phyloP scores from a whole-genome alignment of 2,888 invertebrate species.

The Branchellion lobata region DNA sequence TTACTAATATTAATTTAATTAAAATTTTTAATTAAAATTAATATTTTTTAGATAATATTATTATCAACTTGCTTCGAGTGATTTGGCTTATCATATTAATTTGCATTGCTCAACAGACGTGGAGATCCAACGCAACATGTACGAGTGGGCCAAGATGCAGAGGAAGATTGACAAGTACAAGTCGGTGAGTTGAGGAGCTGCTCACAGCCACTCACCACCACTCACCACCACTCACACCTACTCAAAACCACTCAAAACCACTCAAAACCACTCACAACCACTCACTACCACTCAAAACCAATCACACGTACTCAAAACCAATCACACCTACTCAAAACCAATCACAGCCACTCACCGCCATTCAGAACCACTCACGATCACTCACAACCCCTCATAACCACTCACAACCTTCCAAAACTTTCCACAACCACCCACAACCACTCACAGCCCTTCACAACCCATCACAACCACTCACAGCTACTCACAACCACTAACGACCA shows the following conservation, averaged over 20 bases:
- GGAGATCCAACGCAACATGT: slow-evolving; percentile 70
- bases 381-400: neutral
- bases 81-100: too few species aligned
- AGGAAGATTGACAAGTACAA: slow-evolving; percentile 53
- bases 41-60: too few species aligned
- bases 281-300: too few species aligned
- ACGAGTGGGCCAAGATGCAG: slow-evolving; percentile 58
- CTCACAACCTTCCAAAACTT: too few species aligned
- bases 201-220: neutral
- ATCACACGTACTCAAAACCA: neutral
- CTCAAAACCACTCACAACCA: too few species aligned
- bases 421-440: neutral
- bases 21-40: too few species aligned
- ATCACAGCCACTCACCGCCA: too few species aligned
- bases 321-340: neutral
- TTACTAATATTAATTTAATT: too few species aligned
- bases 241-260: neutral
- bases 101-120: slow-evolving; percentile 61
- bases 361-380: neutral
- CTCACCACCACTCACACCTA: neutral
- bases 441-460: too few species aligned
- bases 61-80: too few species aligned
- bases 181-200: slow-evolving; percentile 47
- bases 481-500: neutral
- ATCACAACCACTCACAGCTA: too few species aligned